A percentile compares a stretch with the other conserved stretches of the same genome.
Evolutionary conservation across 2,888 invertebrate genomes (phyloP).

Genomic region (Ametastegia equiseti): DNA sequence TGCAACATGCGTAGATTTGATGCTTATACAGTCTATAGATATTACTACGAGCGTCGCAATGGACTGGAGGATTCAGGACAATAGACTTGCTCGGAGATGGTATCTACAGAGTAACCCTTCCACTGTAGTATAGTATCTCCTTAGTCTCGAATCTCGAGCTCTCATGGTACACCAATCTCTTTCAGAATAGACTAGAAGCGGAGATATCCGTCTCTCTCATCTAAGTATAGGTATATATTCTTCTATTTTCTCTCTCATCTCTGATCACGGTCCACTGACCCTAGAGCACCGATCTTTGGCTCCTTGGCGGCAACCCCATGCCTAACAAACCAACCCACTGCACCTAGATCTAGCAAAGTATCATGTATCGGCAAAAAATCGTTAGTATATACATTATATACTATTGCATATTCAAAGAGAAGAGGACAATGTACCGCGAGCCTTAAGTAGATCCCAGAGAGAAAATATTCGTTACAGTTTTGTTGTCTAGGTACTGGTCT

Average conservation of each 20-base stretch:
- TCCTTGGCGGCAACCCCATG: conserved; percentile 11
- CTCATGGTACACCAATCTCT: conserved; percentile 58
- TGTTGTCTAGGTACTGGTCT: neutral
- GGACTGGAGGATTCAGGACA: conserved; percentile 55
- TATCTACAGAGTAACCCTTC: conserved; percentile 64
- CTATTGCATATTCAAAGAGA: conserved; percentile 13
- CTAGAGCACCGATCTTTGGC: conserved; percentile 56
- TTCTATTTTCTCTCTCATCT: neutral
- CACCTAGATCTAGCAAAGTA: conserved; percentile 61
- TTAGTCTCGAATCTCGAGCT: conserved; percentile 50
- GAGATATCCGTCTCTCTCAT: neutral
- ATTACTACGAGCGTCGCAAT: conserved; percentile 5
- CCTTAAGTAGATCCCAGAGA: neutral
- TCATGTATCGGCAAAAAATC: conserved; percentile 65
- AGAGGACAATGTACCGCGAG: neutral
- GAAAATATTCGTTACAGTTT: conserved; percentile 34
- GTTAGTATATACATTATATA: conserved; percentile 55
- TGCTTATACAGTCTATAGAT: neutral
- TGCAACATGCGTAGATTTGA: neutral
- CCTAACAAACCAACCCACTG: neutral
- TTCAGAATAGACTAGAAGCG: conserved; percentile 55
- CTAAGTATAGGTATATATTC: neutral
- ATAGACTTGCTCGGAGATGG: conserved; percentile 61
- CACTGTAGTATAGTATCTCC: conserved; percentile 43
- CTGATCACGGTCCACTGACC: conserved; percentile 63